Percentiles rank a stretch among this genome's conserved stretches.
phyloP scores from a whole-genome alignment of 2,888 invertebrate genomes.

The Amblyjoppa proteus region DNA sequence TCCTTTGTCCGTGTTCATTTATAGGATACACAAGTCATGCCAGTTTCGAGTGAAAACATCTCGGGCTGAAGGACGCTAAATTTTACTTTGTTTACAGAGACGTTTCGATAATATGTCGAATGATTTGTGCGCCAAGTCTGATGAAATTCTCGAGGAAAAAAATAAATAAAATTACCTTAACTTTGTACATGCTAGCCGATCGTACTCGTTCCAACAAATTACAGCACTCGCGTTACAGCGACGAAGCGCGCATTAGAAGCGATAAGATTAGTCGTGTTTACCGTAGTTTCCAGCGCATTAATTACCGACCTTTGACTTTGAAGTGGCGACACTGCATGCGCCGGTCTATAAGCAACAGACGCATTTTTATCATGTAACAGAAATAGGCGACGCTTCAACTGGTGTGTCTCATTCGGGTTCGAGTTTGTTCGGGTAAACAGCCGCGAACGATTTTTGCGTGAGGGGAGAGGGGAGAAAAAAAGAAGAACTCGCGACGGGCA shows the following conservation, averaged over 20 bases:
- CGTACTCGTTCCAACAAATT: neutral
- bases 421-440: conserved; percentile 35
- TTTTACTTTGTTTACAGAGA: neutral
- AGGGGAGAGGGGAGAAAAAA: neutral
- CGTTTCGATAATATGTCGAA: neutral
- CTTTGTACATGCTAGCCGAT: neutral
- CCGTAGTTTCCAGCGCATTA: conserved; percentile 57
- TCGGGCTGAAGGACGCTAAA: neutral
- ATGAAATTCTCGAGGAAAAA: neutral
- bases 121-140: neutral
- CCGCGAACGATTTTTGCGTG: neutral
- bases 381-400: conserved; percentile 47
- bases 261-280: conserved; percentile 65
- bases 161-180: neutral
- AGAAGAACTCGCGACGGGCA: conserved; percentile 17
- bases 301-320: conserved; percentile 65
- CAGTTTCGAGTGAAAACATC: neutral
- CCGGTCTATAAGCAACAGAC: neutral
- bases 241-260: neutral
- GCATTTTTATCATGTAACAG: conserved; percentile 23
- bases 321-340: conserved; percentile 17
- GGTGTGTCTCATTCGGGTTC: neutral
- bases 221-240: neutral
- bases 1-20: neutral
- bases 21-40: neutral